Percentiles rank a stretch among this genome's conserved stretches.
Evolutionary conservation across 1,140 invertebrate species (phyloP).

Genomic region (Hirudo medicinalis): DNA sequence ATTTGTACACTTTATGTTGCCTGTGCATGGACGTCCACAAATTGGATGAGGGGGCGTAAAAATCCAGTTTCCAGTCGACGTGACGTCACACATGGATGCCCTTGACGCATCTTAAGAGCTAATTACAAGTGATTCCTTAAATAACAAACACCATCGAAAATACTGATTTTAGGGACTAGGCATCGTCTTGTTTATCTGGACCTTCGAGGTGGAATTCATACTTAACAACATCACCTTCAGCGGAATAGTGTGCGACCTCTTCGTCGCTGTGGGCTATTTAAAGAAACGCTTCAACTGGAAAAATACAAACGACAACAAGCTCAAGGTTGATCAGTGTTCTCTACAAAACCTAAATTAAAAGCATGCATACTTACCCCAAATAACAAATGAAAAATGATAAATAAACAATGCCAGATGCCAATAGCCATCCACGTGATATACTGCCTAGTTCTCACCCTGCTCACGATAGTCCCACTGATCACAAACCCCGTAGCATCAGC

Average conservation of each 20-base stretch:
- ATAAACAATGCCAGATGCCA: slow-evolving; percentile 1
- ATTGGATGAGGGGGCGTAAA: too few relatives aligned
- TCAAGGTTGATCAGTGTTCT: background rate
- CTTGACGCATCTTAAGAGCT: too few relatives aligned
- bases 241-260: background rate
- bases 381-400: background rate
- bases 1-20: too few relatives aligned
- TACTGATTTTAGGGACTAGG: too few relatives aligned
- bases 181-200: background rate
- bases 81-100: too few relatives aligned
- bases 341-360: background rate
- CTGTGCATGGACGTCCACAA: too few relatives aligned
- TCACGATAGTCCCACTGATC: background rate
- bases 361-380: background rate
- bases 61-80: too few relatives aligned
- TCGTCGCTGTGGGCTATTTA: background rate
- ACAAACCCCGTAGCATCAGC: background rate
- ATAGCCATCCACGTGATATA: background rate
- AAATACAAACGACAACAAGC: background rate
- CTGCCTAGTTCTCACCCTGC: background rate
- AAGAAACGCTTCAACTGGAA: too few relatives aligned
- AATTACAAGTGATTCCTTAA: too few relatives aligned
- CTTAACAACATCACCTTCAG: background rate
- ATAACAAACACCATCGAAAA: too few relatives aligned
- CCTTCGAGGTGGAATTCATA: background rate